Base-by-base conservation (phyloP, 2,888 invertebrate genomes). In the Agrochola circellaris region DNA sequence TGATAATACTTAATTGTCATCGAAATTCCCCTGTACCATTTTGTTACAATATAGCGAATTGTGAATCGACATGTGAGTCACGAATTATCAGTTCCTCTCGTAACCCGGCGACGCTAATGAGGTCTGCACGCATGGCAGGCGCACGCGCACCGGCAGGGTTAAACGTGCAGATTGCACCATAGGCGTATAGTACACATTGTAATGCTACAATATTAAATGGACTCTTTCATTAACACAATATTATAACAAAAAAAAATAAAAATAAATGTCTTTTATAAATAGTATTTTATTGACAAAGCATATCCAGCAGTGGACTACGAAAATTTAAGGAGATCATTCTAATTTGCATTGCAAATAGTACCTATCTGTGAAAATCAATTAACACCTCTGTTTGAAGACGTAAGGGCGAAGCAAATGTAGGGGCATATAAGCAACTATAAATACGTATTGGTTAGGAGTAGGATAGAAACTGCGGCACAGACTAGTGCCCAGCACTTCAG, bases 31-130 rank as follows among this genome's bases (percentile, higher is more conserved):
- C 30, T 13, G 66, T 15, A 61, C 48, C 5, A 38, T 2, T 75
- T 42, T 74, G 34, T 45, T 9, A 45, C 7, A 73, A 20, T 30
- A 75, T 64, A 66, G 56, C 66, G 73, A 85, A 83, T 76, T 56
- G 62, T 80, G 73, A 81, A 79, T 87, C 74, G 72, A 17, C 54
- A 77, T 81, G 82, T 89, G 90, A 88, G 84, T 89, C 89, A 90
- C 78, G 79, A 78, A 73, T 90, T 90, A 89, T 89, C 89, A 84
- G 84, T 86, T 88, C 82, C 83, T 82, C 83, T 84, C 30, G 78
- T 81, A 81, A 79, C 66, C 66, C 75, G 66, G 73, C 70, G 73
- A 77, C 83, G 87, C 69, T 89, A 89, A 88, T 88, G 77, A 80
- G 72, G 68, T 61, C 73, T 82, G 73, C 75, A 86, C 66, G 75